A percentile compares a stretch with the other conserved stretches of the same genome.
Evolutionary conservation across 2,888 invertebrate species (phyloP).

Genomic region (Eupithecia subumbrata): DNA sequence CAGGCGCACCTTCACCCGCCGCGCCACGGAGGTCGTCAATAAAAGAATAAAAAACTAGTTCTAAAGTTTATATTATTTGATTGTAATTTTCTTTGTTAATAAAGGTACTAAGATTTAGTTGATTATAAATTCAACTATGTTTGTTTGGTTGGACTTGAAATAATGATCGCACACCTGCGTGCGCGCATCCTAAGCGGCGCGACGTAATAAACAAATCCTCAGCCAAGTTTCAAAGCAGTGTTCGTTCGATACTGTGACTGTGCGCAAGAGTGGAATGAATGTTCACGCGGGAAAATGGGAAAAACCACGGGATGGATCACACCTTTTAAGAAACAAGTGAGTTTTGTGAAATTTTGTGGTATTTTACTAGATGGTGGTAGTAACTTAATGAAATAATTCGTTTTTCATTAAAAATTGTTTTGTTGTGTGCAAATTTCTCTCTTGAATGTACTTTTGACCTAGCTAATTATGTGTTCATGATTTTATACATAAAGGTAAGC

Average conservation of each 20-base stretch:
- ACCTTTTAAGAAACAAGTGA: conserved; percentile 46
- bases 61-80: too few species aligned
- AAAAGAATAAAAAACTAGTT: too few species aligned
- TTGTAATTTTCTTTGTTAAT: too few species aligned
- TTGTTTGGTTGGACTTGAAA: not conserved
- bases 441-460: not conserved
- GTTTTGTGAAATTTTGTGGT: conserved; percentile 33
- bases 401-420: not conserved
- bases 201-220: conserved; percentile 14
- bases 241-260: conserved; percentile 4
- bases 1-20: too few species aligned
- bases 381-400: not conserved
- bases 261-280: conserved; percentile 15
- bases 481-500: not conserved
- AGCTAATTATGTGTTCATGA: not conserved
- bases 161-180: not conserved
- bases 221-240: conserved; percentile 22
- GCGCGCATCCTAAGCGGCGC: conserved; percentile 11
- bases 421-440: not conserved
- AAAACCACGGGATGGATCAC: conserved; percentile 39
- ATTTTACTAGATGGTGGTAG: not conserved
- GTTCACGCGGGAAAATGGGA: conserved; percentile 26
- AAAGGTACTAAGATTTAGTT: too few species aligned
- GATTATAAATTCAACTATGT: too few species aligned
- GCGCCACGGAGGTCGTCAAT: too few species aligned